phyloP scores from a whole-genome alignment of 2,797 vertebrate species.

The Hydrolagus colliei region DNA sequence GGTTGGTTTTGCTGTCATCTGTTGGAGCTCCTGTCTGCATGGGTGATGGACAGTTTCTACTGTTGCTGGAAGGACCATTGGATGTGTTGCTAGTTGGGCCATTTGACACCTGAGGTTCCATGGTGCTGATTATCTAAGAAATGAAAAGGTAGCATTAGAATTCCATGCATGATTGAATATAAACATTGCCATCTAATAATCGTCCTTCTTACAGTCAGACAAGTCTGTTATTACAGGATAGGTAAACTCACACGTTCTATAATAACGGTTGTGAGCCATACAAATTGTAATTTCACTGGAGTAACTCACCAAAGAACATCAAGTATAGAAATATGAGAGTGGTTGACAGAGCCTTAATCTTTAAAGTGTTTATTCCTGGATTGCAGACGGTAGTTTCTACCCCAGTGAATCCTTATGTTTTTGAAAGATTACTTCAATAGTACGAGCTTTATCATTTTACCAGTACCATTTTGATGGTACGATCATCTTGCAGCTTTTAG shows the following conservation, averaged over 20 bases:
- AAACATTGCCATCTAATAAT: not conserved
- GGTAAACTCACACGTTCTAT: not conserved
- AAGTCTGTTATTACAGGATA: not conserved
- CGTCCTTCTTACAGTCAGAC: not conserved
- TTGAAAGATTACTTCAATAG: too few relatives aligned
- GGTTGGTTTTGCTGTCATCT: constrained; percentile 99
- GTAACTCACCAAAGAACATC: not conserved
- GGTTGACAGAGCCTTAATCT: not conserved
- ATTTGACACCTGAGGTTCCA: constrained; percentile 98
- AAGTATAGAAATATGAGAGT: not conserved
- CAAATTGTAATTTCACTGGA: not conserved
- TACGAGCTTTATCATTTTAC: not conserved
- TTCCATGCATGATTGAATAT: not conserved
- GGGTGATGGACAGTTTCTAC: constrained; percentile 94
- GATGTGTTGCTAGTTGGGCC: constrained; percentile 90
- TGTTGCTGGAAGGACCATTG: constrained; percentile 95
- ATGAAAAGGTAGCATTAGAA: not conserved
- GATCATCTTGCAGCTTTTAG: constrained; percentile 4
- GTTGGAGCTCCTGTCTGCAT: constrained; percentile 93
- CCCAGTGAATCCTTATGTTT: too few relatives aligned
- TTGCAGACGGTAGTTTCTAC: too few relatives aligned
- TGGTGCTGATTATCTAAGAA: constrained; percentile 97
- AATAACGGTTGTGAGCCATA: not conserved
- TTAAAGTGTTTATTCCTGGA: constrained; percentile 3
- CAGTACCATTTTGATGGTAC: not conserved